These are phyloP conservation scores for Drosophila simulans DNA, from an alignment of 1,140 invertebrate genomes.

Conservation along the genomic window DNA sequence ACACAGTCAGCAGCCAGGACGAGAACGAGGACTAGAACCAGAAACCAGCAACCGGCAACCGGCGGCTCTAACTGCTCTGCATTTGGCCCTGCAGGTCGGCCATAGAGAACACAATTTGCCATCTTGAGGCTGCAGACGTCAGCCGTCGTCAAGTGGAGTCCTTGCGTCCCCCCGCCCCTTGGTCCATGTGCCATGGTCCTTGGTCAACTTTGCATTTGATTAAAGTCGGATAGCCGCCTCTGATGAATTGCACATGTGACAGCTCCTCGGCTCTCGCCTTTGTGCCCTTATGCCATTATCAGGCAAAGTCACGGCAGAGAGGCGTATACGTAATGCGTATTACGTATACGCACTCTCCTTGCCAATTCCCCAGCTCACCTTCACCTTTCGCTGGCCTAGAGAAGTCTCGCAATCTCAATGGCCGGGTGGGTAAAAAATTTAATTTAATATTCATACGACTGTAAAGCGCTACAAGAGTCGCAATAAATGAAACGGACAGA, in stretches of 20 bases:
- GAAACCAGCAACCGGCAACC: constrained; percentile 25
- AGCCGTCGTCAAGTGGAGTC: constrained; percentile 41
- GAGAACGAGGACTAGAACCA: no score
- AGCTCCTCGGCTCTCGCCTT: constrained; percentile 12
- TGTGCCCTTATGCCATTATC: constrained; percentile 18
- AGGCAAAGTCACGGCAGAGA: constrained; percentile 24
- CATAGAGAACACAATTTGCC: constrained; percentile 47
- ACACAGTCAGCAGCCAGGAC: constrained; percentile 40
- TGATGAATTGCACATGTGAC: constrained; percentile 61
- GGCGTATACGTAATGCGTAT: constrained; percentile 30
- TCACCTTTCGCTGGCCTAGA: constrained; percentile 19
- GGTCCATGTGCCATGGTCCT: background rate
- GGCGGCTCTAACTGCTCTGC: constrained; percentile 55
- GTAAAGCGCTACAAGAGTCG: constrained; percentile 52
- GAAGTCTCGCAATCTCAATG: constrained; percentile 21
- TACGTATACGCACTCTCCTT: constrained; percentile 22
- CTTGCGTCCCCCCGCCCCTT: background rate
- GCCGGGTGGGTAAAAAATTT: constrained; percentile 16
- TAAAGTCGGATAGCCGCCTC: constrained; percentile 63
- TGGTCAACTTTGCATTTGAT: constrained; percentile 74
- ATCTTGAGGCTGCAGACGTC: constrained; percentile 75
- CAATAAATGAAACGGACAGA: constrained; percentile 54
- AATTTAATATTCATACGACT: constrained; percentile 72
- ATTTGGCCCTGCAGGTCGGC: constrained; percentile 44
- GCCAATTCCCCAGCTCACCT: constrained; percentile 12